A percentile compares a stretch with the other conserved stretches of the same genome.
These are phyloP conservation scores for Coptodon bakossiorum DNA, from an alignment of 2,113 vertebrate genomes.

Conservation along the genomic window DNA sequence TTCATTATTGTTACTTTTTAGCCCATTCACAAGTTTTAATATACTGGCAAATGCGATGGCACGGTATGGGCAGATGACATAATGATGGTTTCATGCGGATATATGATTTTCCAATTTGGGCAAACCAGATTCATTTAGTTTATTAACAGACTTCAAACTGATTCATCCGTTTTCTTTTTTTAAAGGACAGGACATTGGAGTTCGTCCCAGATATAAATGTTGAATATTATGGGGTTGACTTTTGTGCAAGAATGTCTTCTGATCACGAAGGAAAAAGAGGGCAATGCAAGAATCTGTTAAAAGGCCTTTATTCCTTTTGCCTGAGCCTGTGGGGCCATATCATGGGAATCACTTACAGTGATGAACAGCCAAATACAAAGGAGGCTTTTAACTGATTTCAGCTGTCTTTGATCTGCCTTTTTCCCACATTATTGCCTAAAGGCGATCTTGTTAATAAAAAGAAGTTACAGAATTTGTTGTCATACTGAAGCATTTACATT, in stretches of 20 bases:
- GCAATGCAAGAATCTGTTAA: neutral
- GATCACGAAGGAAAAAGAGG: neutral
- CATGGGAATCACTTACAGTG: neutral
- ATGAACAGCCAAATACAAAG: neutral
- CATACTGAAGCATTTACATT: neutral
- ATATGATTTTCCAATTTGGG: neutral
- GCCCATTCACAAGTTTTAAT: neutral
- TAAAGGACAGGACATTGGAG: neutral
- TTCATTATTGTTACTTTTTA: slow-evolving; percentile 2
- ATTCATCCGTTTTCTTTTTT: neutral
- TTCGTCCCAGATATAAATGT: neutral
- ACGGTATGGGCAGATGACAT: neutral
- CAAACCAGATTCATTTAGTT: neutral
- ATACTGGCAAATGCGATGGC: neutral
- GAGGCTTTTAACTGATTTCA: neutral
- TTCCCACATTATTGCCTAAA: neutral
- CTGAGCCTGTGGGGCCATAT: neutral
- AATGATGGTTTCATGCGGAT: neutral
- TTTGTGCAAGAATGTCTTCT: neutral
- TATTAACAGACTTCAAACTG: neutral
- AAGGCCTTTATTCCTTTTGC: neutral
- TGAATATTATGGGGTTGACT: neutral
- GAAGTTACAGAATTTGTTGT: neutral
- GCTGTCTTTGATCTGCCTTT: neutral
- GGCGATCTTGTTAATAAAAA: neutral